Conservation (phyloP, 2,113 vertebrate species). For the Trichomycterus rosablanca region DNA sequence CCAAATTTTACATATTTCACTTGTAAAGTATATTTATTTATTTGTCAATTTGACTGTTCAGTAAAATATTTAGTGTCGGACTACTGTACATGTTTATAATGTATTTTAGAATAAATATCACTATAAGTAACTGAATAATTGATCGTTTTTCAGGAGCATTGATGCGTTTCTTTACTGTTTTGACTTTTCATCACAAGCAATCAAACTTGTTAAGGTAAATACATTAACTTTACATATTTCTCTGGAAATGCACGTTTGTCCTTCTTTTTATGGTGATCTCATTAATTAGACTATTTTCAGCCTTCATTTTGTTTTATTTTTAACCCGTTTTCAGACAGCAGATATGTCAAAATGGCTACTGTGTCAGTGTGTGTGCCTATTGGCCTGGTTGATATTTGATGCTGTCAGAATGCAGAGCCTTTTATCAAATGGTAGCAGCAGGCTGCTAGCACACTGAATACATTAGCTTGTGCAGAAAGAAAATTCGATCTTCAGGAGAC, state of each 20-base stretch:
- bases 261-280: not conserved
- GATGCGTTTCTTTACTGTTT: slow-evolving; percentile 84
- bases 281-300: not conserved
- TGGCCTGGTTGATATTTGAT: slow-evolving; percentile 38
- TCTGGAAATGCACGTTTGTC: not conserved
- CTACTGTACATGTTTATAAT: no score
- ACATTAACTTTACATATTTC: slow-evolving; percentile 1
- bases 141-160: slow-evolving; percentile 61
- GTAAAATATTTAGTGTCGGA: no score
- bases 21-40: no score
- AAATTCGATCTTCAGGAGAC: not conserved
- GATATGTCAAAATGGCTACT: slow-evolving; percentile 44
- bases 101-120: not conserved
- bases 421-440: slow-evolving; percentile 39
- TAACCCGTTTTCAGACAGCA: slow-evolving; percentile 32
- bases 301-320: slow-evolving; percentile 29
- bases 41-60: no score
- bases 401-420: slow-evolving; percentile 40
- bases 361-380: slow-evolving; percentile 23
- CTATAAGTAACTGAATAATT: not conserved
- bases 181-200: slow-evolving; percentile 83
- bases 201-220: slow-evolving; percentile 82
- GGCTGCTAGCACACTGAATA: slow-evolving; percentile 33
- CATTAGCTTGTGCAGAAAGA: slow-evolving; percentile 23
- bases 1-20: no score